Base-by-base conservation (phyloP, 2,888 invertebrate genomes). In the Fragum fragum region DNA sequence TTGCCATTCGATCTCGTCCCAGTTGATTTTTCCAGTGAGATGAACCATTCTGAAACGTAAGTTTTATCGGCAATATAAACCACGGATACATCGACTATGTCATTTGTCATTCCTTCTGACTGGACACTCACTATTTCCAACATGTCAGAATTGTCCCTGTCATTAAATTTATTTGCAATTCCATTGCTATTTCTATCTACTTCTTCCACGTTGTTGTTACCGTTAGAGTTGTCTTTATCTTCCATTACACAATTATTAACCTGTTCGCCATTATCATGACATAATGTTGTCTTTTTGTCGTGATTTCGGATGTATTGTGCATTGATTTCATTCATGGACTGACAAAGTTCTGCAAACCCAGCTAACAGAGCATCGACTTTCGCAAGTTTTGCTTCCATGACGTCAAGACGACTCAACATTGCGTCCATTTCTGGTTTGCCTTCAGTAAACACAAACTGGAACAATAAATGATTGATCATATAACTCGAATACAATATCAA, bases 301-400 rank as follows among this genome's bases (percentile, higher is more conserved):
- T n/a, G n/a, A n/a, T n/a, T n/a, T n/a, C n/a, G n/a, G n/a, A 47
- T n/a, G 5, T 47, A 9, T 47, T 5, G 14, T 47, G 47, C 47
- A 9, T 47, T 47, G 14, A 47, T 2, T 18, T 47, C 18, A 47
- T 16, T 5, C 2, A 47, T 47, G 14, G 47, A 47, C n/a, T 47
- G n/a, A 18, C 61, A 61, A 7, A 61, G 18, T n/a, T 61, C 16
- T 61, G 29, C 61, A 61, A 61, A 61, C 7, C 61, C 61, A n/a
- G 26, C 21, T 3, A 61, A n/a, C n/a, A 61, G n/a, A 18, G 32
- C 32, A n/a, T 29, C 61, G 7, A 61, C 1, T 16, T 32, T 61
- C 7, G 32, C 61, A n/a, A 32, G 28, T 29, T 61, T 61, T 18
- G 61, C 32, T 16, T 61, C 61, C 11, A 61, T 26, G 6, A 0